A percentile compares a stretch with the other conserved stretches of the same genome.
Evolutionary conservation across 2,888 invertebrate species (phyloP).

Genomic region (Euzetes globulus): DNA sequence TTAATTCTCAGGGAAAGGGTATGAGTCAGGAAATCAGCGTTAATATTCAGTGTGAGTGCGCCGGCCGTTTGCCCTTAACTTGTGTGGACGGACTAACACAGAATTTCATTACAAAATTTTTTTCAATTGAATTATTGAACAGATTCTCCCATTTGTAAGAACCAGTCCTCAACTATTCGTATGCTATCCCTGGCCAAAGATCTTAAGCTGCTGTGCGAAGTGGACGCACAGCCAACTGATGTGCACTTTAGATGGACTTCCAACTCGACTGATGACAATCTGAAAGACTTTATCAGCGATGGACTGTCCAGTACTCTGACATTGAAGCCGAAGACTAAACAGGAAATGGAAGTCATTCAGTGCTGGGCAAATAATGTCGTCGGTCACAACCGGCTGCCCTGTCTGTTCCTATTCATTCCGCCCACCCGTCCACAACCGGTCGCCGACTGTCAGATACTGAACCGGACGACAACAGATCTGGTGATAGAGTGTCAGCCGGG

Average conservation of each 20-base stretch:
- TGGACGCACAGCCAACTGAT: background rate
- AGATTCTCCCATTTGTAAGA: conserved; percentile 2
- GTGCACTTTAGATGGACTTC: background rate
- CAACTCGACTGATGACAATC: background rate
- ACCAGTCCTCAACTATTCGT: background rate
- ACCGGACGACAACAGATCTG: background rate
- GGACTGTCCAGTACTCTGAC: conserved; percentile 1
- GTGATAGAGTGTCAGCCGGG: conserved; percentile 20
- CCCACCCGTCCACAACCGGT: background rate
- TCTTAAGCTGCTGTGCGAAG: background rate
- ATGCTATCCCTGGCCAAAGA: background rate
- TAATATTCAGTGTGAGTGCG: background rate
- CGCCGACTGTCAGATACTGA: background rate
- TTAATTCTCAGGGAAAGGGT: conserved; percentile 18
- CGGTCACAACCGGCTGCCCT: background rate
- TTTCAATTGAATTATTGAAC: background rate
- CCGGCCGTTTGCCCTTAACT: background rate
- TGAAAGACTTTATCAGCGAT: background rate
- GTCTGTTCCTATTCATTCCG: background rate
- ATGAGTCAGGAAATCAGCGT: conserved; percentile 8
- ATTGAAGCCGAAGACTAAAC: background rate
- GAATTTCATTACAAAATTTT: background rate
- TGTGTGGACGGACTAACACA: background rate
- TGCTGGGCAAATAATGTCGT: conserved; percentile 2
- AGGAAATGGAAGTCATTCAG: background rate